Base-by-base conservation (phyloP, 92 coral and sea anemone species). In the Diadumene lineata region DNA sequence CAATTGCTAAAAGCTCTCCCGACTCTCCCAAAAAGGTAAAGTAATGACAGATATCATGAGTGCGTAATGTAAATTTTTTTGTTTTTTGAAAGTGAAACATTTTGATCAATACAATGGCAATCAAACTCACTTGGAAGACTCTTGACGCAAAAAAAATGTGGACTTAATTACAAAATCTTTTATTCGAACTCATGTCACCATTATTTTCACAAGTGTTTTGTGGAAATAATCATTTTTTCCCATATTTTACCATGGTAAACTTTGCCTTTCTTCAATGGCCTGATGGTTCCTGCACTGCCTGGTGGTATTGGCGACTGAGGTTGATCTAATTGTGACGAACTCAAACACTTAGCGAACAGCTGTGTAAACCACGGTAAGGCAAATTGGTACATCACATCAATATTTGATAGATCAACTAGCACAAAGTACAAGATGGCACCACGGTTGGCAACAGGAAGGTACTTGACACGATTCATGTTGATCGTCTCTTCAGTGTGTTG, bases 331-430 rank as follows among this genome's bases (percentile, higher is more conserved):
- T 79, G 88, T 10, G 88, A 82, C 15, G 97, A 85, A 50, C 78
- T 84, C 25, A 94, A 60, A 74, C 97, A 94, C 34, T 81, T 86
- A 34, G 92, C 92, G 70, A 94, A 94, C 13, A 91, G 88, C 6
- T 66, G 78, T 17, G 91, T 92, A 68, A 94, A 94, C 93, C 97
- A 94, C 0, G 91, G 92, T 23, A 94, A 76, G 0, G 98, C 92
- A 74, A 91, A 94, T 85, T 94, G 98, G 64, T 94, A 94, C 98
- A 94, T 94, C 21, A 94, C 88, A 64, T 94, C 97, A 11, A 94
- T 81, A 60, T 75, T 60, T 0, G 94, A 92, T 30, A 94, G 82
- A 55, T 94, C 98, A 21, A 88, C 84, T 57, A 94, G 73, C 3
- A 92, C 96, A 65, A 94, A 94, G 86, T 91, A 94, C 34, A 94